Evolutionary conservation across 2,797 vertebrate species (phyloP).

Genomic region (Neomorphus geoffroyi): DNA sequence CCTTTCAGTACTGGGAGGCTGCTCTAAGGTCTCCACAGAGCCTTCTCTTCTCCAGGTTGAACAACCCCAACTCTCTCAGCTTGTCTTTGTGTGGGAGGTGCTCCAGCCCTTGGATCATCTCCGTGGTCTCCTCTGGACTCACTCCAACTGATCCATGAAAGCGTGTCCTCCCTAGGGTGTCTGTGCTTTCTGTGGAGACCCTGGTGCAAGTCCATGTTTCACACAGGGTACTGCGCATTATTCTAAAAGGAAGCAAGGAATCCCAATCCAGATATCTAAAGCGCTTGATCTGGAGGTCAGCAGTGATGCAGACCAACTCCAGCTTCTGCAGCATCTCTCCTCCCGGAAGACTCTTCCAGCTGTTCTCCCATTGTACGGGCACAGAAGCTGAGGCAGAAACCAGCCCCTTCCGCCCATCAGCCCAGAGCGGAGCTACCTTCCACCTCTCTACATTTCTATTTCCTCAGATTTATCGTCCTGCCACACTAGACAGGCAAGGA

Average conservation of each 20-base stretch:
- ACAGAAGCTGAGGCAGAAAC: neutral
- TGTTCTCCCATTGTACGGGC: neutral
- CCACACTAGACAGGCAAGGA: neutral
- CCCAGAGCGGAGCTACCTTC: neutral
- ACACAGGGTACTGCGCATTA: accelerated
- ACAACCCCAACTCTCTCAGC: too few relatives aligned
- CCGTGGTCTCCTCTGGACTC: too few relatives aligned
- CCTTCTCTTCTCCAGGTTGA: too few relatives aligned
- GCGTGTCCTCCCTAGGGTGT: neutral
- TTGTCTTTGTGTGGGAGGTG: too few relatives aligned
- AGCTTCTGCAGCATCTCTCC: neutral
- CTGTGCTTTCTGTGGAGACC: accelerated
- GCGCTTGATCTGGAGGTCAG: neutral
- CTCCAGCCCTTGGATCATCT: too few relatives aligned
- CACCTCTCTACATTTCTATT: neutral
- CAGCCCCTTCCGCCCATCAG: neutral
- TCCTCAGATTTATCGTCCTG: neutral
- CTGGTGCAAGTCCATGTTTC: accelerated
- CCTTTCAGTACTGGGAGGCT: too few relatives aligned
- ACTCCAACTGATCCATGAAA: neutral
- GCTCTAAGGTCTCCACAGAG: too few relatives aligned
- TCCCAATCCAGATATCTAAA: neutral
- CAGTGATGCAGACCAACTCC: neutral
- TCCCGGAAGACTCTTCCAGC: neutral
- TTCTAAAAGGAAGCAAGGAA: neutral